Evolutionary conservation across 2,888 invertebrate species (phyloP), one percentile per base, ranked within the genome.

Genomic region (Bruchidius siliquastri): DNA sequence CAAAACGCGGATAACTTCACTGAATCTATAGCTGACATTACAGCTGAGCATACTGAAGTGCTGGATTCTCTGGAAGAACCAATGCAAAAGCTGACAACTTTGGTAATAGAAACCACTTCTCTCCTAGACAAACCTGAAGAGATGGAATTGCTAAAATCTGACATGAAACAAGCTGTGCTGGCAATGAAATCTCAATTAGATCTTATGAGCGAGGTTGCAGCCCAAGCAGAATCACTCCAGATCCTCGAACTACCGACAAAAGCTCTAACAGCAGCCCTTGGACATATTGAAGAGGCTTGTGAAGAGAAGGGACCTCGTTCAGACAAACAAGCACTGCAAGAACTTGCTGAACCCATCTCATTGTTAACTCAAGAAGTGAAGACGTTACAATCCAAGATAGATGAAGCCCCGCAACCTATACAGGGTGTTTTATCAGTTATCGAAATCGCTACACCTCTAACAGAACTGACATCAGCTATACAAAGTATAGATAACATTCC

Each of bases 161-260:
- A 78, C 71, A 67, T 79, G 22, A 74, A 75, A 70, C 76, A 74
- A 71, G 76, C 77, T 20, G 70, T 78, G 10, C 18, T 22, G 70
- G 76, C 76, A 22, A n/a, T 79, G 21, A 78, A 77, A 72, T 49
- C 74, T 71, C 26, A 75, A 32, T 22, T 80, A 22, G 73, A 78
- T 10, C 72, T 70, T 68, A 21, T 72, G 13, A 8, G 26, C 8
- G 20, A 26, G 6, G 20, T 20, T n/a, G 32, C 21, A 0, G 18
- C 0, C 13, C 21, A 71, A 30, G 18, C 2, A 20, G 30, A 22
- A 3, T 32, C 22, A 3, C 32, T 71, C n/a, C 0, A 71, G 18
- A 32, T 32, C 13, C 20, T 71, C 2, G 2, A 71, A 30, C 20
- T 49, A 20, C 71, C 71, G 22, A 20, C 30, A 18, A 20, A 71